Evolutionary conservation across 2,888 invertebrate genomes (phyloP), one percentile per base, ranked within the genome.

Genomic region (Notocelia uddmanniana): DNA sequence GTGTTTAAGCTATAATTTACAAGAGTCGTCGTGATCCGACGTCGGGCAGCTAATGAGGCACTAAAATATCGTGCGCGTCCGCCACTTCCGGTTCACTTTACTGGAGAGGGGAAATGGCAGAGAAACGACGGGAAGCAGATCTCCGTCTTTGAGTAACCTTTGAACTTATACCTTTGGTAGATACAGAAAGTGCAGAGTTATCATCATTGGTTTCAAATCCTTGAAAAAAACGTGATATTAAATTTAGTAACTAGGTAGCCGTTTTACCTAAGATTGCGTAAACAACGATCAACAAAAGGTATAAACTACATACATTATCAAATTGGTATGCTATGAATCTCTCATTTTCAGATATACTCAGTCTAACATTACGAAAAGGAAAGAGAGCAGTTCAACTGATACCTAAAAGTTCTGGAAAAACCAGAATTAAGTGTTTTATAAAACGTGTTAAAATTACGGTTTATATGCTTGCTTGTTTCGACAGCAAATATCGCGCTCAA

Each of bases 401-500:
- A 48, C 26, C 26, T 13, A 34, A 54, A 63, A 19, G 15, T 19
- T 21, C 11, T 5, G n/a, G 52, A 2, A 23, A 54, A 37, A n/a
- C 6, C 52, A 21, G 21, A 52, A 1, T 23, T 15, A 52, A 64
- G 19, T 34, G 9, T 64, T 52, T 15, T 21, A 37, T 21, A 21
- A 52, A 64, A 64, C 34, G 19, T 52, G 63, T 64, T 37, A 37
- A 64, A 54, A 37, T 37, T 34, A 54, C 37, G 21, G 34, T 52
- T 52, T 64, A 64, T n/a, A 18, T 41, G 37, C 54, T 66, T 41
- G 31, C 31, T 45, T 26, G 21, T 52, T 70, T 58, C 11, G 23
- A 37, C 23, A 11, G 31, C 58, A 71, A 71, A 71, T 23, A 71
- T 71, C 26, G 54, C 70, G 26, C 26, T 21, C 31, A 71, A 66